Evolutionary conservation across 2,888 invertebrate species (phyloP), one percentile per base, ranked within the genome.

Genomic region (Catocala sponsa): DNA sequence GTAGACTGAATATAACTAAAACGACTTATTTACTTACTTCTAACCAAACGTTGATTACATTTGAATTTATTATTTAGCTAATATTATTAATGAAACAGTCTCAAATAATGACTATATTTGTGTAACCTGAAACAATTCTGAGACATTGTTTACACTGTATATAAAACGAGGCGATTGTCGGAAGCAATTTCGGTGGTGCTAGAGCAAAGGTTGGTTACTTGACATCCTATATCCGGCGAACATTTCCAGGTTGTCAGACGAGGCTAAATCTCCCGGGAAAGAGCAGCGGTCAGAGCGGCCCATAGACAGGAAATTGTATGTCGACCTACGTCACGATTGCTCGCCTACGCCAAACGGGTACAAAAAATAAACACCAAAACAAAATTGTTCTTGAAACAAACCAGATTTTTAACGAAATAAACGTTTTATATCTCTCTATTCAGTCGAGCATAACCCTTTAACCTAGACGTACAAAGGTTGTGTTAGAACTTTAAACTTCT

Each of bases 161-260:
- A 72, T 56, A 76, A 68, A 71, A 56, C 53, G 66, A 51, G 72
- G 56, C 64, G 76, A 74, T 76, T 75, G 73, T 76, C 89, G 91
- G 92, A 92, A 92, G 85, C 87, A 91, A 91, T 92, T 90, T 87
- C 78, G 81, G 80, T 77, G 76, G 81, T 79, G 79, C 72, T 79
- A 76, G 73, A 78, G 80, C 82, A 78, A 87, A 88, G 88, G 89
- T 88, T 87, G 84, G 80, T 83, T 85, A 78, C 82, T 84, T 88
- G 91, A 91, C 91, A 85, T 89, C 86, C 88, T 89, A 94, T 93
- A 92, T 93, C 92, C 92, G 90, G 86, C 54, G 76, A 81, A 83
- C 85, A 85, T 85, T 87, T 87, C 84, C 91, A 91, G 87, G 88
- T 88, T 89, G 88, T 88, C 89, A 88, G 88, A 74, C 79, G 78